phyloP scores from a whole-genome alignment of 2,888 invertebrate species.

The Leptopilina myrica region DNA sequence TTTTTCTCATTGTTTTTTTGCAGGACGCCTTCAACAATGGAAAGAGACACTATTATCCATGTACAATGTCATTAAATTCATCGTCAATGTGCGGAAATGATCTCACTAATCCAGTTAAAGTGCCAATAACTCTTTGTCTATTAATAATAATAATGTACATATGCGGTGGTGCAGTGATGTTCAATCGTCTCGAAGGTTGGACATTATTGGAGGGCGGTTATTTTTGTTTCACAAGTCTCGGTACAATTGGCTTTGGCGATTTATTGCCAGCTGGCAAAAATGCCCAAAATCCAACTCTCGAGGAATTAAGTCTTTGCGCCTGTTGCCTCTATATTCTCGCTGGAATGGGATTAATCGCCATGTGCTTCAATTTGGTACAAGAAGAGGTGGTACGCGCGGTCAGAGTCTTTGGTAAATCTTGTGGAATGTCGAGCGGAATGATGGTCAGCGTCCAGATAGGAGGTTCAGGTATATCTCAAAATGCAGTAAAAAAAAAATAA shows the following conservation, averaged over 20 bases:
- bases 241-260: conserved; percentile 91
- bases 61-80: conserved; percentile 66
- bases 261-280: conserved; percentile 82
- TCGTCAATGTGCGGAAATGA: conserved; percentile 73
- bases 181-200: conserved; percentile 95
- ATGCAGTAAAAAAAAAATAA: conserved; percentile 21
- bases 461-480: conserved; percentile 65
- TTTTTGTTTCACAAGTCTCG: conserved; percentile 87
- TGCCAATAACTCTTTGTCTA: conserved; percentile 92
- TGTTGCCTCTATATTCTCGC: conserved; percentile 90
- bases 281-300: conserved; percentile 77
- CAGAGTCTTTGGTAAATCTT: conserved; percentile 77
- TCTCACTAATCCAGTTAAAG: conserved; percentile 82
- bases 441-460: conserved; percentile 69
- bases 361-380: conserved; percentile 92
- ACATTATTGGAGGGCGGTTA: conserved; percentile 90
- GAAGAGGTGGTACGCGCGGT: conserved; percentile 83
- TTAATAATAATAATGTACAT: conserved; percentile 92
- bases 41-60: conserved; percentile 69
- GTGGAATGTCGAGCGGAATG: conserved; percentile 72
- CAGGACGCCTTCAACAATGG: conserved; percentile 64
- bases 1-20: background rate
- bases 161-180: conserved; percentile 92
- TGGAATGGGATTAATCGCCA: conserved; percentile 91
- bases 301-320: conserved; percentile 85